These are phyloP conservation scores for Menidia beryllina DNA, from an alignment of 2,113 vertebrate species.

Conservation along the genomic window DNA sequence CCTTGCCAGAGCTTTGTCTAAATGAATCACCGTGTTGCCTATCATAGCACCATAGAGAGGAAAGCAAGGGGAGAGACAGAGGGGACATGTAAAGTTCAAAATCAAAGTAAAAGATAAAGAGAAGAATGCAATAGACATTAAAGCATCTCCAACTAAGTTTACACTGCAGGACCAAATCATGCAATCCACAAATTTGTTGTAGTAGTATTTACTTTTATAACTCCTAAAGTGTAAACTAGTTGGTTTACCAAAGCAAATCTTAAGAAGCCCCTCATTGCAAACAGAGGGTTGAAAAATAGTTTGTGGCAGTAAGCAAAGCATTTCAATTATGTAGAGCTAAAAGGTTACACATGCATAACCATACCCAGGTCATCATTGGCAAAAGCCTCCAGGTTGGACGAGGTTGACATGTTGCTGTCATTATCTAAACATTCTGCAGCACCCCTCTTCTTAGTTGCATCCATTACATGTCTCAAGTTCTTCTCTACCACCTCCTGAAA, in stretches of 20 bases:
- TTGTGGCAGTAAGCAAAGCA: constrained; percentile 30
- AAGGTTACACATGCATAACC: background rate
- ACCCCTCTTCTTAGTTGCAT: constrained; percentile 80
- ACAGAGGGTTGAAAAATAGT: background rate
- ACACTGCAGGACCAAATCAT: constrained; percentile 42
- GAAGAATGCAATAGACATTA: constrained; percentile 27
- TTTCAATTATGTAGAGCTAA: background rate
- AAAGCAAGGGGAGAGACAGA: constrained; percentile 43
- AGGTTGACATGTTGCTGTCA: constrained; percentile 89
- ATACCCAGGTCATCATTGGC: constrained; percentile 94
- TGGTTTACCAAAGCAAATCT: constrained; percentile 12
- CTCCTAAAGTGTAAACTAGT: constrained; percentile 32
- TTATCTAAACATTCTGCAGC: constrained; percentile 85
- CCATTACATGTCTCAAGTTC: constrained; percentile 82
- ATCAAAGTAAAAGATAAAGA: constrained; percentile 4
- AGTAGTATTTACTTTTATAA: constrained; percentile 3
- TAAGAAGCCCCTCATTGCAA: constrained; percentile 8
- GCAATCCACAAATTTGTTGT: background rate
- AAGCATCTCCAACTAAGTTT: constrained; percentile 31
- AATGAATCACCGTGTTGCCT: constrained; percentile 99
- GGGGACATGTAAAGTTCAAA: constrained; percentile 31
- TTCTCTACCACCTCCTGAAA: constrained; percentile 91
- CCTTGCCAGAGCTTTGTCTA: constrained; percentile 95
- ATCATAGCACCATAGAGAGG: constrained; percentile 57
- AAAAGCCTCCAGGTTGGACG: constrained; percentile 95